Evolutionary conservation across 1,140 invertebrate species (phyloP), one percentile per base, ranked within the genome.

Genomic region (Microplitis mediator): DNA sequence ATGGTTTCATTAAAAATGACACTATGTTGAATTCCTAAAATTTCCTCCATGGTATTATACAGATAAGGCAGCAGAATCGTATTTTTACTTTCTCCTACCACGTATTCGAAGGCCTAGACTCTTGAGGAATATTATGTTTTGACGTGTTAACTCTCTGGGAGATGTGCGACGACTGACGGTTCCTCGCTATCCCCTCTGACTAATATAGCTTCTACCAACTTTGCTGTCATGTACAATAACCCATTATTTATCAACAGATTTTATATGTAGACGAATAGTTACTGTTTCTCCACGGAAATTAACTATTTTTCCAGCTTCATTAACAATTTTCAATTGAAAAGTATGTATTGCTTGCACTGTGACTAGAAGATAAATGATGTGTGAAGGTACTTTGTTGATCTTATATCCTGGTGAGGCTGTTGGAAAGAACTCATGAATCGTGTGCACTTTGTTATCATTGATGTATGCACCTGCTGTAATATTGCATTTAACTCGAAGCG

Each of bases 1-100:
- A 85, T 79, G 4, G 76, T 75, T 56, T 83, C 76, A 74, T 82
- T 79, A 65, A 67, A 75, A 11, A 66, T 16, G 5, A 77, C 51
- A 14, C 67, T 45, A 64, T 72, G 65, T 51, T 63, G 73, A 67
- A 79, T 77, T 8, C 74, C 72, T 74, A 77, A 63, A 13, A 71
- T 74, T 60, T 76, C 69, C 64, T 72, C 69, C 61, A 72, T 72
- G 74, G 74, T 68, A 69, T 4, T 16, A 51, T 50, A 45, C 50
- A 72, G 6, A 45, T 11, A 4, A 68, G 11, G 61, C 39, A 60
- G 31, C 65, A 69, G 36, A 69, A 13, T 11, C n/a, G n/a, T 5
- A 61, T 61, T 64, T 14, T 23, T 11, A 32, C 45, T 65, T 69
- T 63, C 32, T 54, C 54, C 16, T 32, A 35, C 16, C 56, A 39